Percentiles rank a stretch among this genome's conserved stretches.
These are phyloP conservation scores for Salarias fasciatus DNA, from an alignment of 2,797 vertebrate species.

Conservation along the genomic window DNA sequence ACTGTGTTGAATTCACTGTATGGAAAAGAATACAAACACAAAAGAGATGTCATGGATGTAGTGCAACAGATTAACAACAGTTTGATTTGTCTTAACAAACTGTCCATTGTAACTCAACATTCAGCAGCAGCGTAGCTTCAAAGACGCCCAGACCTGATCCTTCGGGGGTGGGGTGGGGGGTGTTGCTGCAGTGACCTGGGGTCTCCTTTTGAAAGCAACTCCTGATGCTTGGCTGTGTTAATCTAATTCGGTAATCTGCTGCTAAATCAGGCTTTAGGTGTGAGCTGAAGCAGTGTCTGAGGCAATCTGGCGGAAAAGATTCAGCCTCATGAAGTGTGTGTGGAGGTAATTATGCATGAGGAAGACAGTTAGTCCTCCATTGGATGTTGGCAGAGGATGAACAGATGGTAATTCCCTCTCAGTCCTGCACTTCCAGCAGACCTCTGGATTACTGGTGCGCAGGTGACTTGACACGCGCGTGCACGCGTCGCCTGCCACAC, in stretches of 20 bases:
- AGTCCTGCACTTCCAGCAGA: conserved; percentile 62
- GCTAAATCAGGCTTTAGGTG: conserved; percentile 61
- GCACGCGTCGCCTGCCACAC: no score
- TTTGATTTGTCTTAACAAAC: conserved; percentile 22
- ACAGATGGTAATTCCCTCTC: conserved; percentile 72
- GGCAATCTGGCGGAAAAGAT: conserved; percentile 41
- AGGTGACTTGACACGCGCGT: conserved; percentile 17
- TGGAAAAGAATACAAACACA: conserved; percentile 21
- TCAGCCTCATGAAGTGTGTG: conserved; percentile 36
- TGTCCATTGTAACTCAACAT: conserved; percentile 29
- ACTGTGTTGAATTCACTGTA: conserved; percentile 6
- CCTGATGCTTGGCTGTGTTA: conserved; percentile 31
- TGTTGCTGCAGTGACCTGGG: conserved; percentile 32
- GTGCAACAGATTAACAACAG: conserved; percentile 25
- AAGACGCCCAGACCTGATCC: conserved; percentile 29
- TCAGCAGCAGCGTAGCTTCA: conserved; percentile 17
- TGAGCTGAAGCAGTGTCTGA: conserved; percentile 41
- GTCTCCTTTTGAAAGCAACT: conserved; percentile 44
- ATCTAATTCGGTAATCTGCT: conserved; percentile 62
- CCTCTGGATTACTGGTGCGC: conserved; percentile 55
- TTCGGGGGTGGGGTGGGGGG: conserved; percentile 32
- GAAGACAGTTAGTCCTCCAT: conserved; percentile 63
- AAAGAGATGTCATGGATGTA: conserved; percentile 8
- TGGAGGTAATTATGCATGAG: conserved; percentile 73
- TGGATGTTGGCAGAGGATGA: conserved; percentile 65